These are phyloP conservation scores for Terebella lapidaria DNA, from an alignment of 2,888 invertebrate species.

Conservation along the genomic window DNA sequence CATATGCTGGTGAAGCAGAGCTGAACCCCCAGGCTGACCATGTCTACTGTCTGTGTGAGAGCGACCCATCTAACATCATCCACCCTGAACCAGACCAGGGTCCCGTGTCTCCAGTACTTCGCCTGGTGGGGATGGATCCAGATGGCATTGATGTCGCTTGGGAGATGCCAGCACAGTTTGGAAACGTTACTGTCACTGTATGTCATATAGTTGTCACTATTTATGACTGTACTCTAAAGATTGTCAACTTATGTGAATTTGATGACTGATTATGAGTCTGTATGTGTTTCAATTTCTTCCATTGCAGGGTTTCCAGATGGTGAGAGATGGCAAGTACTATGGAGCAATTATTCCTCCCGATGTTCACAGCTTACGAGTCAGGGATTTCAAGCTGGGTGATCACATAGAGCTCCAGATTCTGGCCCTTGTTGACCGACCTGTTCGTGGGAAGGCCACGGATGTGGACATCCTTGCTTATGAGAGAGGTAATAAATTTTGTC, in stretches of 20 bases:
- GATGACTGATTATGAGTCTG: too few species aligned
- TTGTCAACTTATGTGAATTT: too few species aligned
- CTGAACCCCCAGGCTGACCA: conserved; percentile 32
- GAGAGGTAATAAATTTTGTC: too few species aligned
- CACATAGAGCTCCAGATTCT: conserved; percentile 48
- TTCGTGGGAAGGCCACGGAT: conserved; percentile 28
- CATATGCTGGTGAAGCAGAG: conserved; percentile 11
- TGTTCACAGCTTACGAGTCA: conserved; percentile 43
- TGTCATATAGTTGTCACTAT: too few species aligned
- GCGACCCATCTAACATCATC: conserved; percentile 44
- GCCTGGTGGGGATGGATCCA: conserved; percentile 47
- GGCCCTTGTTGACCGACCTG: conserved; percentile 51
- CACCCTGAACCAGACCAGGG: conserved; percentile 46
- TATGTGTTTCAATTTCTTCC: too few species aligned
- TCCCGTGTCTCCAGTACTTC: conserved; percentile 48
- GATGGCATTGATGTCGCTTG: conserved; percentile 52
- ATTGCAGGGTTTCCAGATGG: conserved; percentile 53
- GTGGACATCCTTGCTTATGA: too few species aligned
- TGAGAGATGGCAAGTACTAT: conserved; percentile 49
- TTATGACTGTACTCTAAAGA: too few species aligned
- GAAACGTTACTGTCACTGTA: conserved; percentile 49
- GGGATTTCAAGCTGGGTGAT: conserved; percentile 48
- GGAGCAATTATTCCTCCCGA: conserved; percentile 50
- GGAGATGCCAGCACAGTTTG: conserved; percentile 50
- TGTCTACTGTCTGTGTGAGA: conserved; percentile 45